Base-by-base conservation (phyloP, 2,888 invertebrate genomes). In the Lampropteryx suffumata region DNA sequence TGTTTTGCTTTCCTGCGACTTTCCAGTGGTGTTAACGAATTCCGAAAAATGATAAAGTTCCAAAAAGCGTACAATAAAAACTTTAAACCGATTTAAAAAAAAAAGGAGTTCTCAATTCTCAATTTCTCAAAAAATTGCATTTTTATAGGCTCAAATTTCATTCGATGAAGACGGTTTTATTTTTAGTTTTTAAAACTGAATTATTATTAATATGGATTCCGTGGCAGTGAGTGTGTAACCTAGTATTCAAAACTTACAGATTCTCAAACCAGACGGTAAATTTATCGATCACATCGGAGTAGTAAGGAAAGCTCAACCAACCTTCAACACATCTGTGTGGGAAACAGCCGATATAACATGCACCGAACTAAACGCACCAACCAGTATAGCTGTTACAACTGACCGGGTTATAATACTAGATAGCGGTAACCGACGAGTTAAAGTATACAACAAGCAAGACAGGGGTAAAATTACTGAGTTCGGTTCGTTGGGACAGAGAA, bases 341-440 rank as follows among this genome's bases (percentile, higher is more conserved):
- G 79, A 83, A 13, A 67, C 69, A 7, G 72, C 73, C 28, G 82
- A 77, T 55, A 73, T 78, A 24, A 61, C 72, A 14, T 84, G 89
- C 49, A 93, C 88, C 47, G 91, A 94, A 69, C 88, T 96, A 21
- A 94, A 94, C 70, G 92, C 94, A 35, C 96, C 96, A 0, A 94
- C 95, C 4, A 93, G 93, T 49, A 91, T 96, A 1, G 93, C 94
- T 0, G 86, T 94, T 0, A 92, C 92, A 3, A 76, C 78, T 43
- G 91, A 90, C 64, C 81, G 77, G 62, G 83, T 94, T 0, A 67
- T 90, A 1, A 64, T 96, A 1, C 91, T 94, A 0, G 96, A 96
- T 76, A 93, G 93, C 55, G 94, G 94, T 1, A 95, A 95, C 71
- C 91, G 94, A 65, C 86, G 95, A 35, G 92, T 95, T 9, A 93